Evolutionary conservation across 1,140 invertebrate species (phyloP).

Genomic region (Drosophila mojavensis): DNA sequence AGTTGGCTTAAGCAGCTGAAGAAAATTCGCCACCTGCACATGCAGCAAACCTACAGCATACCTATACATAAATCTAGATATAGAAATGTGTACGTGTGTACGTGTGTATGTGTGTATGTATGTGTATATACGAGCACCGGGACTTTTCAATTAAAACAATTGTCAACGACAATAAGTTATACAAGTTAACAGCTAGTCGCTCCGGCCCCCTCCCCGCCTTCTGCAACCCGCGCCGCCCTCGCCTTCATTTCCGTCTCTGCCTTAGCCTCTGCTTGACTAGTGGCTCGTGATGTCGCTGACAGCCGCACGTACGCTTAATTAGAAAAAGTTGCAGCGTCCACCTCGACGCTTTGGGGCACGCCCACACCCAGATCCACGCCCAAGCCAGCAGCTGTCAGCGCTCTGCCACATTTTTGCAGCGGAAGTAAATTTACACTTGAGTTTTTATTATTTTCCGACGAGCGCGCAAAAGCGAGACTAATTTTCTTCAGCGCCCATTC

Average conservation of each 20-base stretch:
- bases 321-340: constrained; percentile 74
- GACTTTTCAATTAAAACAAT: constrained; percentile 80
- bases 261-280: constrained; percentile 26
- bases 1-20: constrained; percentile 22
- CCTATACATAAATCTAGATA: too few relatives aligned
- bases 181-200: constrained; percentile 56
- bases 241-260: constrained; percentile 1
- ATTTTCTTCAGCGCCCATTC: constrained; percentile 60
- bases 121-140: background rate
- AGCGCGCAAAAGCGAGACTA: constrained; percentile 68
- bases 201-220: background rate
- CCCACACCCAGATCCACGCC: constrained; percentile 13
- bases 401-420: constrained; percentile 64
- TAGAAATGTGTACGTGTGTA: too few relatives aligned
- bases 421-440: constrained; percentile 80
- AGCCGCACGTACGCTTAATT: constrained; percentile 80
- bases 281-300: constrained; percentile 64
- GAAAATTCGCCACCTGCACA: background rate
- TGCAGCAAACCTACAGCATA: background rate
- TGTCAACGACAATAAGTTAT: constrained; percentile 80
- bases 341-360: constrained; percentile 35
- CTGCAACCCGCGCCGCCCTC: background rate
- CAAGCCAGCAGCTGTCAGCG: constrained; percentile 54
- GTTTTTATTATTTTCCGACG: constrained; percentile 78
- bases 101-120: background rate